A percentile compares a stretch with the other conserved stretches of the same genome.
phyloP scores from a whole-genome alignment of 2,888 invertebrate species.

The Caradrina clavipalpis region DNA sequence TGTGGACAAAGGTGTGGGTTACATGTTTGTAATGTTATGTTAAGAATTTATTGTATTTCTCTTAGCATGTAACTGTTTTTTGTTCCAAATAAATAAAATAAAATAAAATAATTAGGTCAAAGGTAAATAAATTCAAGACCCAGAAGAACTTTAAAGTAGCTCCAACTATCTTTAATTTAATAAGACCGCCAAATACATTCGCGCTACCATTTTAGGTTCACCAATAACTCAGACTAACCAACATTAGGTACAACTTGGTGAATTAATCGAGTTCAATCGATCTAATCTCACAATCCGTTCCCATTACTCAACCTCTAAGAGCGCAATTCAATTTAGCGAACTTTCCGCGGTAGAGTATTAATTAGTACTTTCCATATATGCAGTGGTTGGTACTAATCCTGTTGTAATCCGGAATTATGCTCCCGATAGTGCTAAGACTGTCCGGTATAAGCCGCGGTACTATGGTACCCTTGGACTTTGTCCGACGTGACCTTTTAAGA shows the following conservation, averaged over 20 bases:
- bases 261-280: slow-evolving; percentile 67
- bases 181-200: slow-evolving; percentile 26
- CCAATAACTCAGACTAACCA: slow-evolving; percentile 55
- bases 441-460: slow-evolving; percentile 80
- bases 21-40: too few species aligned
- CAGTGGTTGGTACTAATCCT: slow-evolving; percentile 78
- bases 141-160: slow-evolving; percentile 12
- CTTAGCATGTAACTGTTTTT: too few species aligned
- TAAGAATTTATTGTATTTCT: too few species aligned
- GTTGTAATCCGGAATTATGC: slow-evolving; percentile 83
- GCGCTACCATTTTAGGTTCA: slow-evolving; percentile 42
- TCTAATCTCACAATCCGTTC: slow-evolving; percentile 64
- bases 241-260: slow-evolving; percentile 58
- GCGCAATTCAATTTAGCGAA: slow-evolving; percentile 63
- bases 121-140: background rate
- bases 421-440: slow-evolving; percentile 83
- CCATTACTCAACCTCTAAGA: slow-evolving; percentile 59
- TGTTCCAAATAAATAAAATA: too few species aligned
- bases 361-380: slow-evolving; percentile 77
- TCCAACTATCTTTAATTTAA: slow-evolving; percentile 31
- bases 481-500: slow-evolving; percentile 85
- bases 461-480: slow-evolving; percentile 83
- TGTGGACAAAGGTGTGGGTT: too few species aligned
- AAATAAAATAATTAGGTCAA: too few species aligned
- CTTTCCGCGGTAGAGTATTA: slow-evolving; percentile 72